phyloP scores from a whole-genome alignment of 2,888 invertebrate genomes.

The Cheilosia pagana region DNA sequence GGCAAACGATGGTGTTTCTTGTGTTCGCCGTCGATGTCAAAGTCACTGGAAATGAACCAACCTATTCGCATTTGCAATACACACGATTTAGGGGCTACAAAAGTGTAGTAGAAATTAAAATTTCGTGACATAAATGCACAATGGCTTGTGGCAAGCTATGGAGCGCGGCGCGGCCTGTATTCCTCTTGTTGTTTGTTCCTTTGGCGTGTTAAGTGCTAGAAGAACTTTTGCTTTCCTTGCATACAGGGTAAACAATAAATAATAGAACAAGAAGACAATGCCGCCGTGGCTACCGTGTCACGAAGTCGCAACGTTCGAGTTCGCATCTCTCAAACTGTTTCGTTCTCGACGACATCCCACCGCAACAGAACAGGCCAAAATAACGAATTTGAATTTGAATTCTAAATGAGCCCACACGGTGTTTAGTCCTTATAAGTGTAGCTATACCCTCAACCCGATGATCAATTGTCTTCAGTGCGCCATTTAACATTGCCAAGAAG shows the following conservation, averaged over 20 bases:
- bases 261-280: slow-evolving; percentile 64
- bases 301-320: slow-evolving; percentile 69
- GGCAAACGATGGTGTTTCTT: slow-evolving; percentile 11
- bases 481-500: slow-evolving; percentile 46
- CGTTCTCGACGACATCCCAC: slow-evolving; percentile 60
- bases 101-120: slow-evolving; percentile 71
- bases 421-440: slow-evolving; percentile 63
- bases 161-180: slow-evolving; percentile 19
- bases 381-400: slow-evolving; percentile 67
- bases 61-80: slow-evolving; percentile 55
- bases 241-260: slow-evolving; percentile 59
- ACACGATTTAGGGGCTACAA: slow-evolving; percentile 73
- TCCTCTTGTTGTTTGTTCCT: slow-evolving; percentile 34
- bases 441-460: slow-evolving; percentile 58
- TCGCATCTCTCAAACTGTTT: slow-evolving; percentile 68
- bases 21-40: slow-evolving; percentile 60
- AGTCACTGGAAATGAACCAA: slow-evolving; percentile 37
- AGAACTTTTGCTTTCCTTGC: slow-evolving; percentile 73
- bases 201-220: slow-evolving; percentile 62
- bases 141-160: slow-evolving; percentile 24
- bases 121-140: slow-evolving; percentile 74
- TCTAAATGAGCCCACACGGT: slow-evolving; percentile 58
- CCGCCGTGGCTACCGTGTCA: slow-evolving; percentile 71
- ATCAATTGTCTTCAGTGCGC: slow-evolving; percentile 61
- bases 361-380: slow-evolving; percentile 33